Evolutionary conservation across 2,113 vertebrate species (phyloP).

Genomic region (Gnathonemus echidnorhynchus): DNA sequence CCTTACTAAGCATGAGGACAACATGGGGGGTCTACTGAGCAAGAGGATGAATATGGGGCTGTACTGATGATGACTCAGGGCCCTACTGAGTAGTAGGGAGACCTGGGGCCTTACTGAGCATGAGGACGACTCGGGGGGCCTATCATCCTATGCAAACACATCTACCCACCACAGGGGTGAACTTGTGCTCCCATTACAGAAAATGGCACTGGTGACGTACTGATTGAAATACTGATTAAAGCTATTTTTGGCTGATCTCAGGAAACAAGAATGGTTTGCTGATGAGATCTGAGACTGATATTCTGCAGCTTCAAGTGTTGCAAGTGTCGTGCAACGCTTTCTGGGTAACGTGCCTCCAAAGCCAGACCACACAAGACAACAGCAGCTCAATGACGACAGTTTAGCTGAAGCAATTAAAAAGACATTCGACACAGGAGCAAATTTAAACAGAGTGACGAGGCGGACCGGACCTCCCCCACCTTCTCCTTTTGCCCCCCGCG

Average conservation of each 20-base stretch:
- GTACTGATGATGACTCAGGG: not conserved
- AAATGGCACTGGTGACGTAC: not conserved
- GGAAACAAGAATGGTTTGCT: constrained; percentile 5
- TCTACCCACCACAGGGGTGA: not conserved
- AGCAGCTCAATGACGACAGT: not conserved
- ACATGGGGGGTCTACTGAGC: too few species aligned
- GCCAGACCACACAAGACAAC: not conserved
- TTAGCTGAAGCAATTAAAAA: not conserved
- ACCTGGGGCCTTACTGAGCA: not conserved
- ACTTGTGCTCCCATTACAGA: not conserved
- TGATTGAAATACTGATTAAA: not conserved
- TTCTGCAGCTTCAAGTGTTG: not conserved
- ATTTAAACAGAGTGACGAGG: not conserved
- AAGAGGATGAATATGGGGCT: not conserved
- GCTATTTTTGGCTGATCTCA: not conserved
- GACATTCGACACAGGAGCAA: not conserved
- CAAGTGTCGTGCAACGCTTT: not conserved
- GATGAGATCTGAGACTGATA: constrained; percentile 11
- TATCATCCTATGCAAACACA: not conserved
- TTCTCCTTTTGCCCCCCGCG: constrained; percentile 82
- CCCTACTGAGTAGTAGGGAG: not conserved
- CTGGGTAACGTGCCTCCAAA: not conserved
- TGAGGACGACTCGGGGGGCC: not conserved
- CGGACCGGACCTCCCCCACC: constrained; percentile 51
- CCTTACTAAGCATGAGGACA: not conserved